A percentile compares a stretch with the other conserved stretches of the same genome.
Conservation (phyloP, 1,140 invertebrate species). For the Nasonia longicornis region DNA sequence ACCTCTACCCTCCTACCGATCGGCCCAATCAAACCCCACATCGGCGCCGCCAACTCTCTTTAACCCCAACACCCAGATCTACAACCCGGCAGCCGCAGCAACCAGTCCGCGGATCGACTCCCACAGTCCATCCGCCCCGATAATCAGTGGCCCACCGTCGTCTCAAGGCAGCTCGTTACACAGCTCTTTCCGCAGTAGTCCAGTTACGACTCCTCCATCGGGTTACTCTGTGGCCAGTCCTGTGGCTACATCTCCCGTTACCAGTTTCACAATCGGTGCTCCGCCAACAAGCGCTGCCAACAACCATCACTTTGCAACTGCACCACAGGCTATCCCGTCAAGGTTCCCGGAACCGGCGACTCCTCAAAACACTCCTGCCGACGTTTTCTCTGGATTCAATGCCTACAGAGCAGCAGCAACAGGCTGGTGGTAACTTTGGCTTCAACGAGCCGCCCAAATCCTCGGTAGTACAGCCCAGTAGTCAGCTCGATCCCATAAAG, state of each 20-base stretch:
- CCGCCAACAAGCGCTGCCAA: neutral
- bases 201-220: conserved; percentile 34
- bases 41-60: conserved; percentile 46
- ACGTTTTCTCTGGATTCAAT: conserved; percentile 54
- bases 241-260: neutral
- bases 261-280: neutral
- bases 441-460: neutral
- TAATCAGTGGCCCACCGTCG: conserved; percentile 46
- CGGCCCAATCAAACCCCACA: conserved; percentile 20
- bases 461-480: neutral
- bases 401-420: conserved; percentile 35
- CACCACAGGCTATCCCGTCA: conserved; percentile 55
- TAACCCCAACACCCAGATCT: conserved; percentile 29
- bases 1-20: conserved; percentile 28
- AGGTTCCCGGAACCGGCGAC: conserved; percentile 58
- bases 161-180: conserved; percentile 51
- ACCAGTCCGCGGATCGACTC: conserved; percentile 22
- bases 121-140: conserved; percentile 40
- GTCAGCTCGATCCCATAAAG: conserved; percentile 2
- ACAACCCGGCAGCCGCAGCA: conserved; percentile 6
- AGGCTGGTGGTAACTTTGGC: neutral
- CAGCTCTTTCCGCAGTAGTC: conserved; percentile 56
- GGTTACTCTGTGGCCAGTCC: neutral
- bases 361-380: conserved; percentile 64
- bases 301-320: conserved; percentile 44